Base-by-base conservation (phyloP, 23 tunicate genomes). In the Styela plicata region DNA sequence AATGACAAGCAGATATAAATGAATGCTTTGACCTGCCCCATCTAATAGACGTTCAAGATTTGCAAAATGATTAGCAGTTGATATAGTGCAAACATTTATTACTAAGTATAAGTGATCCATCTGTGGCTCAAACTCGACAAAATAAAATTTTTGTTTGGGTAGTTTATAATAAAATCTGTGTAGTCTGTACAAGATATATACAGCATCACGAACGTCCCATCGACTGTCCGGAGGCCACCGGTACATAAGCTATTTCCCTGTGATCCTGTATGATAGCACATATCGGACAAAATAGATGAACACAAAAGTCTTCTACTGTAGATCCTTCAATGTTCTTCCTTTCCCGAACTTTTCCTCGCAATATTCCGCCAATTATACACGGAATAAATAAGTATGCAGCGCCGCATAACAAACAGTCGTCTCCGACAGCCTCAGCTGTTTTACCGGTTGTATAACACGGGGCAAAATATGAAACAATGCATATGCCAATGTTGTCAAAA, bases 251-350 rank as follows among this genome's bases (percentile, higher is more conserved):
- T 37, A 89, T 78, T 33, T 89, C 94, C 20, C 74, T 33, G 70
- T 85, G 68, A n/a, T 89, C 94, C 44, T 89, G 94, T 2, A 89
- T 63, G 31, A 84, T 17, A 17, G 94, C 94, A 36, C 94, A 89
- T 2, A 33, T 30, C 0, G 85, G 85, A 64, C 94, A 89, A 69
- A 77, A 84, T n/a, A 73, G 36, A 32, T 85, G 85, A 28, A 80
- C 79, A 21, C 80, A 26, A 1, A 52, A 75, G 69, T 89, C 94
- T 26, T 27, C 30, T 25, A 36, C 23, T 2, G 68, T 22, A 28
- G 33, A 34, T 3, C 94, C 94, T 29, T 84, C 77, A 23, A 89
- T 89, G 31, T 78, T 69, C 69, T 74, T 84, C 2, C 26, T 63
- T 3, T 80, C 64, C 23, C 94, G 85, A 79, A 89, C 78, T 52